Evolutionary conservation across 2,113 vertebrate species (phyloP), one percentile per base, ranked within the genome.

Genomic region (Cnemophilus loriae): DNA sequence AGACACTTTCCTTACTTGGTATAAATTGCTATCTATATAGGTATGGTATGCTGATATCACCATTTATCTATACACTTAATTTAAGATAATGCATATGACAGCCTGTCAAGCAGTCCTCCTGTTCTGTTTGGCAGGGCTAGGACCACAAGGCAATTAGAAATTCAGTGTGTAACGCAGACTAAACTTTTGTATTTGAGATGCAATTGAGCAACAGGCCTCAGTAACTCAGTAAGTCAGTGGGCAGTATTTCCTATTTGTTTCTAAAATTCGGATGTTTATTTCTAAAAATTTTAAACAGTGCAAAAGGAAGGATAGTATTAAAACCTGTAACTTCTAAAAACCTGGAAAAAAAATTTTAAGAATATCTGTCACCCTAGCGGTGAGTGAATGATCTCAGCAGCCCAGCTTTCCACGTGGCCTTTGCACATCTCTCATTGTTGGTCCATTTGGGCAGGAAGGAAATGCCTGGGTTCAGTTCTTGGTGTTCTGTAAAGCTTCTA

Each of bases 401-500:
- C 35, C 69, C 53, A 94, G 76, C 61, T 90, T 83, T 86, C 78
- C 83, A 39, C 1, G 27, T 2, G 21, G 63, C 19, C 28, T 69
- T 33, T 81, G 91, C 30, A 80, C 80, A 95, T 92, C 91, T 69
- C 30, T 61, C 63, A 68, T 56, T 94, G 87, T 61, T 82, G 89
- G 74, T 83, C 90, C 78, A 75, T 4, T 57, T 7, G 10, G 50
- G 16, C 74, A 94, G 80, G 91, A 90, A 95, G 92, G 86, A 94
- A 95, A 78, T 44, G 50, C 69, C 83, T 57, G 57, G 46, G 60
- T 75, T 99, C 97, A 99, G 90, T 92, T 98, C 96, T 98, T 98
- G 88, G 93, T 98, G 96, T 69, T 98, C 70, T 98, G 99, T 27
- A 99, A 97, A 47, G 96, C 85, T 61, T 99, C 99, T 26, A 98